A percentile compares a stretch with the other conserved stretches of the same genome.
These are phyloP conservation scores for Heliconius hermathena DNA, from an alignment of 1,140 invertebrate species.

Conservation along the genomic window DNA sequence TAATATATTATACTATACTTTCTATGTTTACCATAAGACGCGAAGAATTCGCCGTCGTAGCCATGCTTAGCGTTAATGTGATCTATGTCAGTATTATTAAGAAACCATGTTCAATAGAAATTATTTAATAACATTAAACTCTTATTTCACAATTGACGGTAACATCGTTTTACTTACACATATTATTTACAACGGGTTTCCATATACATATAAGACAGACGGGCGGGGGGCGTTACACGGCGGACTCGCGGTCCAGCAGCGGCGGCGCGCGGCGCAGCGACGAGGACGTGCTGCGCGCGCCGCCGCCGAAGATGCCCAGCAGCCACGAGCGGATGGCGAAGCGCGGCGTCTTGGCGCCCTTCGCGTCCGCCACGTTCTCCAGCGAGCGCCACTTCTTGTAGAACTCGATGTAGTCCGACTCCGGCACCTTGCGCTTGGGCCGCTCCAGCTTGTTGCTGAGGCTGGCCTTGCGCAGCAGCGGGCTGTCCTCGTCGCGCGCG, in stretches of 20 bases:
- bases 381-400: slow-evolving; percentile 90
- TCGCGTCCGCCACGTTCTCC: slow-evolving; percentile 84
- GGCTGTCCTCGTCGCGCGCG: slow-evolving; percentile 79
- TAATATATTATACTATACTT: slow-evolving; percentile 2
- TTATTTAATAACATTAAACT: slow-evolving; percentile 82
- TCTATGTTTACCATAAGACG: slow-evolving; percentile 9
- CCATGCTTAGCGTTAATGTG: slow-evolving; percentile 59
- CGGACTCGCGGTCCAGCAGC: slow-evolving; percentile 75
- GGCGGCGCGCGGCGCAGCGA: slow-evolving; percentile 84
- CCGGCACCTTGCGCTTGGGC: slow-evolving; percentile 67
- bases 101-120: slow-evolving; percentile 77
- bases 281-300: slow-evolving; percentile 84
- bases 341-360: slow-evolving; percentile 78
- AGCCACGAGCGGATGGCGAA: slow-evolving; percentile 86
- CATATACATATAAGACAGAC: slow-evolving; percentile 64
- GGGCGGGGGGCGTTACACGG: slow-evolving; percentile 55
- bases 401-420: slow-evolving; percentile 79
- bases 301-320: slow-evolving; percentile 86
- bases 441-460: slow-evolving; percentile 68
- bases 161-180: slow-evolving; percentile 81
- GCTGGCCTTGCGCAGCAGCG: slow-evolving; percentile 74
- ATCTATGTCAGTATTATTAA: slow-evolving; percentile 80
- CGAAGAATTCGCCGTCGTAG: slow-evolving; percentile 17
- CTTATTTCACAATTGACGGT: slow-evolving; percentile 81
- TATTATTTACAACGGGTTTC: slow-evolving; percentile 79